Base-by-base conservation (phyloP, 1,140 invertebrate species). In the Saxidomus purpurata region DNA sequence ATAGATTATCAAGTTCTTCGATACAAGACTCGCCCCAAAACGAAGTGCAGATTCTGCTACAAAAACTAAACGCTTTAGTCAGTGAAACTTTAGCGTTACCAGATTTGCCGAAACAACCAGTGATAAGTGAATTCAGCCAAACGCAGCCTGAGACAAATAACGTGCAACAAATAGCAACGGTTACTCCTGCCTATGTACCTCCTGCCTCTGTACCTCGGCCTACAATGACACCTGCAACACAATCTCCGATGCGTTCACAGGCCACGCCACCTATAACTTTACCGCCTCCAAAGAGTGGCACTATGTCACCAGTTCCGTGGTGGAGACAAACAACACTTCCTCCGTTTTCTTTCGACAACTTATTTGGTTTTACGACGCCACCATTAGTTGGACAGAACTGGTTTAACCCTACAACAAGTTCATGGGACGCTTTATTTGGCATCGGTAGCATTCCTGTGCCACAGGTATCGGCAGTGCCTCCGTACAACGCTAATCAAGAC, bases 381-480 rank as follows among this genome's bases (percentile, higher is more conserved):
- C 74, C 74, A 77, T 22, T 22, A 22, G 0, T 49, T 77, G 74
- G 43, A 9, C 25, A 49, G 19, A 3, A 34, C n/a, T 36, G 47
- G 76, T 79, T 71, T 38, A 71, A 71, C 17, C 67, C 76, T 4
- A 36, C 76, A 34, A 49, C 47, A 52, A 55, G 47, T 17, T 0
- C 76, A 36, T 79, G 76, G 76, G 47, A 79, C 34, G 25, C 76
- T 17, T 34, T 79, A 9, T 52, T 79, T 52, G 76, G 76, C 36
- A 31, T 25, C 17, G 49, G 47, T 17, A 28, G 49, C 25, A 25
- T 79, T 31, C 76, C 76, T 17, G 49, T 79, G 1, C 3, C 47
- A 25, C 43, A 31, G 4, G 15, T 2, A 40, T 17, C 67, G 1
- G 38, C 31, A 22, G 67, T 71, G 19, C 34, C 67, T 31, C 6